Evolutionary conservation across 2,797 vertebrate species (phyloP).

Genomic region (Sciurus carolinensis): DNA sequence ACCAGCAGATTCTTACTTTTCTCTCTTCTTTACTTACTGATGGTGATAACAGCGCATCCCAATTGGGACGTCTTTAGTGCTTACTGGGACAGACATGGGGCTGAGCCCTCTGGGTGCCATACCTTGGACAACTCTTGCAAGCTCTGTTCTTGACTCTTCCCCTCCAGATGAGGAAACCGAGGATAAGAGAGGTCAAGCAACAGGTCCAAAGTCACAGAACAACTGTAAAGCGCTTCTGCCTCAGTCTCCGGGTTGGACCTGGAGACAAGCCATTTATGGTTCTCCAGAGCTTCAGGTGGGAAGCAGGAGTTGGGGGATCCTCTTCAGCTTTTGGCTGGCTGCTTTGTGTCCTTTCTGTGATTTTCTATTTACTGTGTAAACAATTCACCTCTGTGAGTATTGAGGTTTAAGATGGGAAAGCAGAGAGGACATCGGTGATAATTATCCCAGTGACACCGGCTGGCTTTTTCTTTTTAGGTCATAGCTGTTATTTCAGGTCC

Average conservation of each 20-base stretch:
- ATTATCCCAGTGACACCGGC: background rate
- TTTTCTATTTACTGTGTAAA: conserved; percentile 39
- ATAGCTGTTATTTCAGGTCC: background rate
- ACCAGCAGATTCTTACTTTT: background rate
- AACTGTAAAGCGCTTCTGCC: background rate
- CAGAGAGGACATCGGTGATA: background rate
- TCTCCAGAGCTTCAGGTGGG: background rate
- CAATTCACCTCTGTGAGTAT: background rate
- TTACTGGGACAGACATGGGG: background rate
- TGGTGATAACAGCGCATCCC: background rate
- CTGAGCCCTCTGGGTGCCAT: no score
- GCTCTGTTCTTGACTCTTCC: background rate
- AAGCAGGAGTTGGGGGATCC: background rate
- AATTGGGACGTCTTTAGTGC: background rate
- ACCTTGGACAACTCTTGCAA: background rate
- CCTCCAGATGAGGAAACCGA: background rate
- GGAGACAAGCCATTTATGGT: background rate
- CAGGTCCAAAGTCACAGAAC: background rate
- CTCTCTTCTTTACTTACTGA: background rate
- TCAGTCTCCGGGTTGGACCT: background rate
- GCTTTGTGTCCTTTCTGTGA: background rate
- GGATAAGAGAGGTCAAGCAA: background rate
- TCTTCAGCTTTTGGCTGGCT: background rate
- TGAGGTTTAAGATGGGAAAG: background rate
- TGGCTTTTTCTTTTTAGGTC: conserved; percentile 16